A percentile compares a stretch with the other conserved stretches of the same genome.
Evolutionary conservation across 2,797 vertebrate species (phyloP).

Genomic region (Neoniphon sammara): DNA sequence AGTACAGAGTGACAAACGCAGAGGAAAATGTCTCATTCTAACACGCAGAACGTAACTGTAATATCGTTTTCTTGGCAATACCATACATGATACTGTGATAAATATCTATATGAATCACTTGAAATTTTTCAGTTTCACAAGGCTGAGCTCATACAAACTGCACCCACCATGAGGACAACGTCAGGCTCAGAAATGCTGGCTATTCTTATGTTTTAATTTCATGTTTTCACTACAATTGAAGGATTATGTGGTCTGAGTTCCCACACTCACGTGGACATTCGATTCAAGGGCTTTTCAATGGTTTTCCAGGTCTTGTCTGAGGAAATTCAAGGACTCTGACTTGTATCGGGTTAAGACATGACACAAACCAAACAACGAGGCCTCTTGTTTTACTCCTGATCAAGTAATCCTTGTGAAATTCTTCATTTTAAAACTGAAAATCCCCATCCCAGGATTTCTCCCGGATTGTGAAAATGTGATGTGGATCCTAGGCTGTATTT

Average conservation of each 20-base stretch:
- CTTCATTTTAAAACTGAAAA: background rate
- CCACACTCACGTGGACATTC: too few species aligned
- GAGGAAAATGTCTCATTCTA: background rate
- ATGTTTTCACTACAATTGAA: too few species aligned
- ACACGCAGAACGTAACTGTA: background rate
- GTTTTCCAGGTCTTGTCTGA: background rate
- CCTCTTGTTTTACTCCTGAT: too few species aligned
- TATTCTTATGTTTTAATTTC: too few species aligned
- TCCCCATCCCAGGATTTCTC: conserved; percentile 12
- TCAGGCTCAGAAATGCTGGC: background rate
- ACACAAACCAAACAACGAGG: too few species aligned
- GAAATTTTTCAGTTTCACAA: conserved; percentile 51
- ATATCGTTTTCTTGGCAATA: background rate
- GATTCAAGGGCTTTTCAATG: background rate
- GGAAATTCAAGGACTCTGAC: background rate
- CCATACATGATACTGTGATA: background rate
- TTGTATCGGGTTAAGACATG: too few species aligned
- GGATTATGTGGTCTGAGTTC: too few species aligned
- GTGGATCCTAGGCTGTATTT: too few species aligned
- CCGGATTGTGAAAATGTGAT: too few species aligned
- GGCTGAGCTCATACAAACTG: background rate
- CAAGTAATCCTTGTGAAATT: too few species aligned
- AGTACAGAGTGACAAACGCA: too few species aligned
- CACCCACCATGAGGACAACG: too few species aligned
- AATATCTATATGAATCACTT: conserved; percentile 32